Conservation (phyloP, 35 echinoderm and acorn worm species). For the Nesometra sesokonis region DNA sequence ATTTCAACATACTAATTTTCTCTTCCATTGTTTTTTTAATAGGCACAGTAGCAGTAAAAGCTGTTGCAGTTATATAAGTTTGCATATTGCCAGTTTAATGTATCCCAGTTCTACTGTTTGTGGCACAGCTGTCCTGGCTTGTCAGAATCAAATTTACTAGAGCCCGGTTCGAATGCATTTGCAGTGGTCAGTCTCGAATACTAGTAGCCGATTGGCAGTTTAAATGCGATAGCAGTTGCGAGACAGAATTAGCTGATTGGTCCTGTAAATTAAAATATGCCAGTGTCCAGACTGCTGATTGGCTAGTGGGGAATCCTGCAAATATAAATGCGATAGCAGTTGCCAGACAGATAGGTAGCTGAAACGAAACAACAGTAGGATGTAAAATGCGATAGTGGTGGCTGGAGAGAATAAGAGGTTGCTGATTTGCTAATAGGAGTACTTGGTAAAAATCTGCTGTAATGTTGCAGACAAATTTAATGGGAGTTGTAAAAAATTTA, state of each 20-base stretch:
- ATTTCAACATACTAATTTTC: not conserved
- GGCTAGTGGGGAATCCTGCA: not conserved
- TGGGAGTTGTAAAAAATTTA: too few relatives aligned
- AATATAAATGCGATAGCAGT: too few relatives aligned
- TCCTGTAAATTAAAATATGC: too few relatives aligned
- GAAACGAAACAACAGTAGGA: too few relatives aligned
- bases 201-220: not conserved
- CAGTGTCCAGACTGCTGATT: not conserved
- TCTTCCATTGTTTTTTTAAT: not conserved
- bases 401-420: too few relatives aligned
- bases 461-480: too few relatives aligned
- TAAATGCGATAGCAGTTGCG: not conserved
- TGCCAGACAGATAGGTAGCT: too few relatives aligned
- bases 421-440: too few relatives aligned
- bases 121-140: not conserved
- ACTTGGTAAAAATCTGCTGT: too few relatives aligned
- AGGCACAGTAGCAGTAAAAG: not conserved
- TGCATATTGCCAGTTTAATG: not conserved
- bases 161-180: not conserved
- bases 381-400: too few relatives aligned
- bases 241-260: not conserved
- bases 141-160: not conserved
- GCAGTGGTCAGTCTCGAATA: not conserved
- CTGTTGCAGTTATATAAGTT: not conserved
- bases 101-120: not conserved